phyloP scores from a whole-genome alignment of 2,797 vertebrate species.

The Acestrorhynchus altus region DNA sequence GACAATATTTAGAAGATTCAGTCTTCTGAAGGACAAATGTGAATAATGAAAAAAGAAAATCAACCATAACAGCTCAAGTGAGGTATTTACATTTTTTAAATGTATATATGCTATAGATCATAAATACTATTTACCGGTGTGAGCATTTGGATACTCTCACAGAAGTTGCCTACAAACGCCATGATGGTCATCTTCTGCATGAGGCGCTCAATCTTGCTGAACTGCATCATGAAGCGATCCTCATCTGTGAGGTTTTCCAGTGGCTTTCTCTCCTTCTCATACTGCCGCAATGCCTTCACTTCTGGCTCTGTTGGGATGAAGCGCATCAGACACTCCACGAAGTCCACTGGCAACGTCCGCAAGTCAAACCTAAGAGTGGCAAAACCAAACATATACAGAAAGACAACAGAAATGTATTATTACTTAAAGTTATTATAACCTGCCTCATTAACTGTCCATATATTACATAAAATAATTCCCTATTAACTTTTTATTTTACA shows the following conservation, averaged over 20 bases:
- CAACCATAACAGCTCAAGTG: not conserved
- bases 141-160: constrained; percentile 93
- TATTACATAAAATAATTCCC: too few relatives aligned
- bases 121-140: constrained; percentile 82
- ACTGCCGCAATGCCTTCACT: constrained; percentile 91
- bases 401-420: too few relatives aligned
- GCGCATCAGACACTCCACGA: constrained; percentile 94
- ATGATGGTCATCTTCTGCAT: constrained; percentile 99
- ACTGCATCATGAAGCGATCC: constrained; percentile 98
- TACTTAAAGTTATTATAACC: too few relatives aligned
- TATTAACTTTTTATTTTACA: too few relatives aligned
- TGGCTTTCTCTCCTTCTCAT: constrained; percentile 93
- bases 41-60: not conserved
- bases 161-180: constrained; percentile 95
- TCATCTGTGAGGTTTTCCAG: constrained; percentile 92
- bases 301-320: constrained; percentile 95
- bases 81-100: not conserved
- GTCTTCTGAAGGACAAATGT: too few relatives aligned
- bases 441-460: too few relatives aligned
- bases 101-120: not conserved
- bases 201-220: constrained; percentile 95
- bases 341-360: constrained; percentile 93
- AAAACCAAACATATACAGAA: not conserved
- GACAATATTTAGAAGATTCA: too few relatives aligned
- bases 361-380: constrained; percentile 86